phyloP scores from a whole-genome alignment of 2,797 vertebrate species.

The Lateolabrax maculatus region DNA sequence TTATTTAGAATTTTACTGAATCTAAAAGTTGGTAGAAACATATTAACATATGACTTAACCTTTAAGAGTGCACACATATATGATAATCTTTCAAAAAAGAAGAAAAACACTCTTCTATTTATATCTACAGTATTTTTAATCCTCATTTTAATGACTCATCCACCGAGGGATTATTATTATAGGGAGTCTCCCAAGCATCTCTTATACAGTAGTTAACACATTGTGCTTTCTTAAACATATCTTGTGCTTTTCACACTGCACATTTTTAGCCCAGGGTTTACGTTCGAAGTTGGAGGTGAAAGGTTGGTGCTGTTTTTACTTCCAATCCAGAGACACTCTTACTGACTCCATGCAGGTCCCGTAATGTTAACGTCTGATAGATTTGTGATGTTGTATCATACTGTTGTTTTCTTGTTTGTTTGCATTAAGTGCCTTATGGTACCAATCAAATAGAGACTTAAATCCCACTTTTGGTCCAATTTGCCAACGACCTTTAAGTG shows the following conservation, averaged over 20 bases:
- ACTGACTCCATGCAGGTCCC: background rate
- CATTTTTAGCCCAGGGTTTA: conserved; percentile 30
- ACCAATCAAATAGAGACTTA: conserved; percentile 1
- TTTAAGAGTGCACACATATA: conserved; percentile 31
- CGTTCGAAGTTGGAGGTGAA: background rate
- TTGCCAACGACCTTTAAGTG: conserved; percentile 9
- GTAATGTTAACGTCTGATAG: background rate
- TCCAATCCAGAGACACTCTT: background rate
- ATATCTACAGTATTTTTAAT: conserved; percentile 6
- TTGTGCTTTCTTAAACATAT: conserved; percentile 23
- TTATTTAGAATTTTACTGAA: conserved; percentile 43
- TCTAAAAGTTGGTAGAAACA: conserved; percentile 34
- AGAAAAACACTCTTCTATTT: background rate
- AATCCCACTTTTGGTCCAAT: background rate
- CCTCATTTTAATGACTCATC: conserved; percentile 6
- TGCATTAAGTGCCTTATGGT: background rate
- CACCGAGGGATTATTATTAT: background rate
- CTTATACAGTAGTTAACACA: background rate
- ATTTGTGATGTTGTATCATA: background rate
- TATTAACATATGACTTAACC: conserved; percentile 24
- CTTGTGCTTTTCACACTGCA: conserved; percentile 55
- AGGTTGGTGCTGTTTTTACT: background rate
- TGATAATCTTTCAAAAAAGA: conserved; percentile 10
- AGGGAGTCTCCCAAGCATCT: conserved; percentile 14
- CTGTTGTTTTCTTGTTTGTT: background rate